Base-by-base conservation (phyloP, 1,140 invertebrate species). In the Drosophila suzukii region DNA sequence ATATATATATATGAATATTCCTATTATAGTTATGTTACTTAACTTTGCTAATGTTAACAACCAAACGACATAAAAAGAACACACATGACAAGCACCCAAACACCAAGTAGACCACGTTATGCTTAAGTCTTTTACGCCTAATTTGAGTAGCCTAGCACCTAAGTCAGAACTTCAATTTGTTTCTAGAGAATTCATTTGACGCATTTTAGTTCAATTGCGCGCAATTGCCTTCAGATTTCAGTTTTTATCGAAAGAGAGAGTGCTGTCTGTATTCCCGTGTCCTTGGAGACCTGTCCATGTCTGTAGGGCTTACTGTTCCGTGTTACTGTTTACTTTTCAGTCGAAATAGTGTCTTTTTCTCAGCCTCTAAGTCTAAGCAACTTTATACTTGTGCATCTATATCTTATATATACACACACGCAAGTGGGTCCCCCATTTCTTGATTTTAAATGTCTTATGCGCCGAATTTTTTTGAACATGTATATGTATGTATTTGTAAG, bases 1-100 rank as follows among this genome's bases (percentile, higher is more conserved):
- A 49, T 41, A 55, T 39, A 71, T 47, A 53, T 51, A 63, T 44
- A 56, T 20, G 34, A 46, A 46, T 62, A 55, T 75, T 51, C 32
- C 36, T 38, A 75, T 41, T 75, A 75, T 67, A 65, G 46, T 75
- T 75, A 43, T 75, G 71, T 75, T 76, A 76, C 71, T 78, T 76
- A 76, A 76, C 70, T 56, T 73, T 47, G 49, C 51, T 51, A 68
- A 53, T 47, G 50, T 53, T 43, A 39, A 30, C 41, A 46, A 46
- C 43, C 15, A 44, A 53, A 51, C 63, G n/a, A 51, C 36, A 53
- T 34, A 32, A 36, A 36, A 13, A 43, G 10, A 34, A 63, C 32
- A 56, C 67, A 72, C 53, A 72, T 53, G 66, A 73, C 70, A 67
- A 44, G 46, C 55, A 53, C 55, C 50, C 32, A 13, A 49, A 15